A percentile compares a stretch with the other conserved stretches of the same genome.
phyloP scores from a whole-genome alignment of 92 coral and sea anemone genomes.

The Nematostella vectensis region DNA sequence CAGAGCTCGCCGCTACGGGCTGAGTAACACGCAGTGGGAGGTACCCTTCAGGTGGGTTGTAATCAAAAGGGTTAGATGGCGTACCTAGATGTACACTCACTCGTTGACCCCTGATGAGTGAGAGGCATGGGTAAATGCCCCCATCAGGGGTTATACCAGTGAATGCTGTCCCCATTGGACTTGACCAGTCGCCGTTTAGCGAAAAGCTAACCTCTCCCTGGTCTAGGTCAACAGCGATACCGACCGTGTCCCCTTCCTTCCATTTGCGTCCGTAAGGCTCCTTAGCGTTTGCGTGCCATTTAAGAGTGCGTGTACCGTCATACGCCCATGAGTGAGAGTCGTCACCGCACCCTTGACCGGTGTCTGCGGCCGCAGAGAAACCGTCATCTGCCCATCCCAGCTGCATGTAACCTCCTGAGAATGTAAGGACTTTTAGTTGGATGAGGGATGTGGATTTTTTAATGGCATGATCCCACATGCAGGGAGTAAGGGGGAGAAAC shows the following conservation, averaged over 20 bases:
- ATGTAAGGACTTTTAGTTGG: no score
- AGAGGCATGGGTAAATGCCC: constrained; percentile 51
- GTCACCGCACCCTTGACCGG: constrained; percentile 65
- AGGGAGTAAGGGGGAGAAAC: no score
- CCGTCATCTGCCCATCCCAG: constrained; percentile 60
- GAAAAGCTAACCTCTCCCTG: constrained; percentile 32
- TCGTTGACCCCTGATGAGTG: constrained; percentile 56
- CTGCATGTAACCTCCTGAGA: constrained; percentile 68
- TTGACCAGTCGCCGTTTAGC: constrained; percentile 44
- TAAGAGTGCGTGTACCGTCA: constrained; percentile 47
- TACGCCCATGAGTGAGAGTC: constrained; percentile 65
- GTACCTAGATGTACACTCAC: constrained; percentile 42
- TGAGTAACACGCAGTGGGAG: constrained; percentile 25
- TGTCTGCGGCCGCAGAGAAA: constrained; percentile 38
- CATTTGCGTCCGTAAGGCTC: constrained; percentile 42
- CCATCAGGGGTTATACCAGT: constrained; percentile 27
- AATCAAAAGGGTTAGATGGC: constrained; percentile 36
- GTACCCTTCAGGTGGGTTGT: constrained; percentile 47
- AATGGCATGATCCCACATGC: no score
- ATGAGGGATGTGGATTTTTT: no score
- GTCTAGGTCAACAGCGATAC: constrained; percentile 43
- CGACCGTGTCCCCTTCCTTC: constrained; percentile 53
- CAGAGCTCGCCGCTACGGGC: constrained; percentile 8
- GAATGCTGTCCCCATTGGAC: constrained; percentile 41
- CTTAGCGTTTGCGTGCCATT: constrained; percentile 44